phyloP scores from a whole-genome alignment of 2,888 invertebrate genomes.

The Venustoraphidia nigricollis region DNA sequence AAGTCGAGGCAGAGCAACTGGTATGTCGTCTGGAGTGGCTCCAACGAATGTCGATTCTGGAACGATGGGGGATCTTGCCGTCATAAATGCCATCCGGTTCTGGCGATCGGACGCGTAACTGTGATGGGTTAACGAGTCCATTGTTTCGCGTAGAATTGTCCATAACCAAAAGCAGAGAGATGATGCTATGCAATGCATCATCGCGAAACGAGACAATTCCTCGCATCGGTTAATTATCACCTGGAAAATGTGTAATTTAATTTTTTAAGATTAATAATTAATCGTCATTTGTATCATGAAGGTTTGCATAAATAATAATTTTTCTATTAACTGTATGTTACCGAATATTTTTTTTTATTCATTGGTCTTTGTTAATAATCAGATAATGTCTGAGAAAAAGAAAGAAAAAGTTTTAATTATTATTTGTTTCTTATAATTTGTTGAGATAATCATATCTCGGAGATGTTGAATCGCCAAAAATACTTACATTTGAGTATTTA shows the following conservation, averaged over 20 bases:
- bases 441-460: too few species aligned
- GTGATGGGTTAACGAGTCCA: slow-evolving; percentile 40
- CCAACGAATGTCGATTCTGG: slow-evolving; percentile 9
- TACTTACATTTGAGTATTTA: slow-evolving; percentile 62
- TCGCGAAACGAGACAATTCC: slow-evolving; percentile 48
- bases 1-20: slow-evolving; percentile 20
- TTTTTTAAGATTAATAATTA: too few species aligned
- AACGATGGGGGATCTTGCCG: neutral
- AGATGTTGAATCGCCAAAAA: neutral
- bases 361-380: neutral
- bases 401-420: neutral
- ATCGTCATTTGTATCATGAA: too few species aligned
- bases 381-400: neutral
- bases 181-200: slow-evolving; percentile 68
- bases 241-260: slow-evolving; percentile 22
- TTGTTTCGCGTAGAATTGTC: slow-evolving; percentile 58
- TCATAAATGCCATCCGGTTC: neutral
- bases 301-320: too few species aligned
- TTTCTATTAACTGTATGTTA: too few species aligned
- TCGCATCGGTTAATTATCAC: slow-evolving; percentile 40
- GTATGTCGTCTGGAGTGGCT: slow-evolving; percentile 10
- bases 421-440: neutral
- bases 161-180: slow-evolving; percentile 70
- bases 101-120: slow-evolving; percentile 24
- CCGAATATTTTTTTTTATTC: neutral